These are phyloP conservation scores for Leptodactylus fallax DNA, from an alignment of 2,797 vertebrate genomes.

Conservation along the genomic window DNA sequence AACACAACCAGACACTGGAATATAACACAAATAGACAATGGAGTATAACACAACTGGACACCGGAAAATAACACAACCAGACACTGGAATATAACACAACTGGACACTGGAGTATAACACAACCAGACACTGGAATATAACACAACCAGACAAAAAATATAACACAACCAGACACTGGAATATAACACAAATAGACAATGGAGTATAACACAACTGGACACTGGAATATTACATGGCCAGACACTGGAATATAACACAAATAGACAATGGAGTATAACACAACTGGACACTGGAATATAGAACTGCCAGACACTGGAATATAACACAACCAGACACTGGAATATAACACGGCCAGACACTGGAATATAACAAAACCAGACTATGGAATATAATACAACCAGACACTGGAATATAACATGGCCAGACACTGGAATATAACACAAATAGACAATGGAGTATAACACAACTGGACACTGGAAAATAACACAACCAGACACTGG, in stretches of 20 bases:
- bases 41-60: neutral
- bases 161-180: neutral
- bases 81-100: too few relatives aligned
- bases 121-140: too few relatives aligned
- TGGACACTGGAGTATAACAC: too few relatives aligned
- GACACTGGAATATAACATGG: neutral
- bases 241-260: too few relatives aligned
- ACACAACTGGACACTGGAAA: too few relatives aligned
- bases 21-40: neutral
- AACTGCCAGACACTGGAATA: too few relatives aligned
- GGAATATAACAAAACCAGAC: neutral
- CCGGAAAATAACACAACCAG: neutral
- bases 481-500: too few relatives aligned
- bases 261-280: too few relatives aligned
- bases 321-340: neutral
- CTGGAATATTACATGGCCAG: too few relatives aligned
- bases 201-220: too few relatives aligned
- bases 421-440: neutral
- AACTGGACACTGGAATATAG: too few relatives aligned
- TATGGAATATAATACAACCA: neutral
- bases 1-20: neutral
- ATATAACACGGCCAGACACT: neutral
- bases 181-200: neutral
- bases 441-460: too few relatives aligned
- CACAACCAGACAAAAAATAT: neutral